Evolutionary conservation across 30 jellyfish, hydroid and myxozoan genomes (phyloP).

Genomic region (Rhopilema esculentum): DNA sequence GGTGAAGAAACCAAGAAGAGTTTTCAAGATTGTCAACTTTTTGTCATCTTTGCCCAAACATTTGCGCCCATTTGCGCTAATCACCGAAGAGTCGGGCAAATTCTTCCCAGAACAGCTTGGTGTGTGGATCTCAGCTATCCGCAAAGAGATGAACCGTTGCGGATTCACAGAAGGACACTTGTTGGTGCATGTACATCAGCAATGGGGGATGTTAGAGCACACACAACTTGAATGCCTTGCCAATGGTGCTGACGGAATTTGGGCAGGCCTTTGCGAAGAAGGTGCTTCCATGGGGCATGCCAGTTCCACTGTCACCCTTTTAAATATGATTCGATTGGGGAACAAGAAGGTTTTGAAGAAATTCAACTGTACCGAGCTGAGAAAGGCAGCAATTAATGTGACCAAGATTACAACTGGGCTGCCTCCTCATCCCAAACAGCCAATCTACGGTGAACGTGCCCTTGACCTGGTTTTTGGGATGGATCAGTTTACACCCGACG

Average conservation of each 20-base stretch:
- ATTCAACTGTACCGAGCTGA: constrained; percentile 70
- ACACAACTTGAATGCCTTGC: constrained; percentile 71
- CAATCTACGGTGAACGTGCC: constrained; percentile 80
- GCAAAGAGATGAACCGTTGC: constrained; percentile 73
- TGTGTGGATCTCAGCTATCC: constrained; percentile 80
- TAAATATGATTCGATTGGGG: constrained; percentile 76
- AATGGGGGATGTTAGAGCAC: constrained; percentile 74
- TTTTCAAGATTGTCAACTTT: constrained; percentile 56
- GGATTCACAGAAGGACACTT: constrained; percentile 79
- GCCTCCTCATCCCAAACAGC: constrained; percentile 62
- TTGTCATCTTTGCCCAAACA: constrained; percentile 69
- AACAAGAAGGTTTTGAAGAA: constrained; percentile 69
- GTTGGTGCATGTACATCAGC: constrained; percentile 83
- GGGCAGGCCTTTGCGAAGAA: constrained; percentile 87
- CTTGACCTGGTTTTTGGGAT: constrained; percentile 79
- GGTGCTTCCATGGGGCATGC: constrained; percentile 89
- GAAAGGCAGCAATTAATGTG: constrained; percentile 69
- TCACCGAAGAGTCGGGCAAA: constrained; percentile 77
- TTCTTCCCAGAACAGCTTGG: constrained; percentile 81
- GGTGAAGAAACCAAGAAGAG: constrained; percentile 77
- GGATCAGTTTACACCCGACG: constrained; percentile 71
- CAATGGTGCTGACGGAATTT: constrained; percentile 82
- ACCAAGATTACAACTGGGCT: constrained; percentile 69
- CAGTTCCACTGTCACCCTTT: constrained; percentile 53
- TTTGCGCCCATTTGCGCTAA: constrained; percentile 70